Percentiles rank a stretch among this genome's conserved stretches.
phyloP scores from a whole-genome alignment of 2,888 invertebrate genomes.

The Macrosoma leucophasiata region DNA sequence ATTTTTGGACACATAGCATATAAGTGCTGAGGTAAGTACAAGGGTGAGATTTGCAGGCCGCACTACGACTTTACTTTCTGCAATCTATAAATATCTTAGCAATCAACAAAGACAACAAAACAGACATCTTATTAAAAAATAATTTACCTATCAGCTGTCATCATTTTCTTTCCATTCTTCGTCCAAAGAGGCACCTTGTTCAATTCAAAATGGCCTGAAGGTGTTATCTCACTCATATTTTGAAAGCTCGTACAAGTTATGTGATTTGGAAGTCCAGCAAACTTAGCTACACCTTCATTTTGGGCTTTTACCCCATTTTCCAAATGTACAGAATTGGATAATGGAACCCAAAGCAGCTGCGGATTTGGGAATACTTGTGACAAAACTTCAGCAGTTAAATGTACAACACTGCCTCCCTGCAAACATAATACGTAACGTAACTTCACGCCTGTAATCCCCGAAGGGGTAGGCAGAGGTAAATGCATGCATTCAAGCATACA shows the following conservation, averaged over 20 bases:
- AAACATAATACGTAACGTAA: no score
- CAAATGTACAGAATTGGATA: constrained; percentile 81
- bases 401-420: constrained; percentile 88
- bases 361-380: constrained; percentile 76
- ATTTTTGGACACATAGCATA: no score
- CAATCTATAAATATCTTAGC: no score
- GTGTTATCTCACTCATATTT: constrained; percentile 81
- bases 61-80: no score
- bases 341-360: constrained; percentile 81
- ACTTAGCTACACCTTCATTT: constrained; percentile 79
- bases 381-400: constrained; percentile 86
- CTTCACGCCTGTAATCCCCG: no score
- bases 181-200: constrained; percentile 86
- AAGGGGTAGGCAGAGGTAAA: no score
- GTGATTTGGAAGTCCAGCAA: constrained; percentile 78
- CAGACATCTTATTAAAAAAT: neutral
- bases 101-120: no score
- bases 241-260: constrained; percentile 75
- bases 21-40: no score
- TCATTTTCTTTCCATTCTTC: constrained; percentile 81
- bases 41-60: no score
- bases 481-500: no score
- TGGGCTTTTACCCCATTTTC: constrained; percentile 79
- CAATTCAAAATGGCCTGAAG: constrained; percentile 83
- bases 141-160: constrained; percentile 76